Evolutionary conservation across 2,797 vertebrate species (phyloP), one percentile per base, ranked within the genome.

Genomic region (Ambastaia sidthimunki): DNA sequence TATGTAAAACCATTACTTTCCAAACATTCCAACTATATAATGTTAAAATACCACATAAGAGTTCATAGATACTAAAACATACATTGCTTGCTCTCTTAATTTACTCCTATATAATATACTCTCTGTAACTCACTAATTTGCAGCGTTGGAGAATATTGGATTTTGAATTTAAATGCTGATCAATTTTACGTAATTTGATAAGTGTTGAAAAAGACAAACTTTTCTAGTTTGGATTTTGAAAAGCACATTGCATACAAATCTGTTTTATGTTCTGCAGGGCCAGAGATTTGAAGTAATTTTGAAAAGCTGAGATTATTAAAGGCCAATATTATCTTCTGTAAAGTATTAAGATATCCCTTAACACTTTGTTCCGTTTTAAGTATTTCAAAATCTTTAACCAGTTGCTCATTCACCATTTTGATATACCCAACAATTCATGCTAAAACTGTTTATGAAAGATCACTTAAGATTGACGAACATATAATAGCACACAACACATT

Each of bases 1-100:
- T 57, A 48, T 73, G 10, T 74, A 81, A 75, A 65, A 54, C 74
- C 31, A 72, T 62, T 52, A 28, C 41, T 79, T 52, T 76, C 37
- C 52, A 44, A 69, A 62, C 77, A 73, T 75, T 81, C 65, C 71
- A 71, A 1, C 50, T 48, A 41, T 50, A 44, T 18, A 55, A 50
- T n/a, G 7, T 76, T 68, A 0, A 1, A 69, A 68, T 28, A 57
- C 34, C 18, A 48, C 31, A 4, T 59, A n/a, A 60, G 23, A 59
- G 3, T 48, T 60, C 19, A 48, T 57, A 23, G 67, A 16, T 28
- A 37, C 21, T 67, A 41, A 57, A 25, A 59, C 48, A 67, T n/a
- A 7, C 0, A 15, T 68, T 7, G 28, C n/a, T 62, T n/a, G n/a
- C 15, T 21, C 34, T 37, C 10, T 2, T n/a, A 34, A 50, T 50